Evolutionary conservation across 2,888 invertebrate species (phyloP).

Genomic region (Tetragonisca angustula): DNA sequence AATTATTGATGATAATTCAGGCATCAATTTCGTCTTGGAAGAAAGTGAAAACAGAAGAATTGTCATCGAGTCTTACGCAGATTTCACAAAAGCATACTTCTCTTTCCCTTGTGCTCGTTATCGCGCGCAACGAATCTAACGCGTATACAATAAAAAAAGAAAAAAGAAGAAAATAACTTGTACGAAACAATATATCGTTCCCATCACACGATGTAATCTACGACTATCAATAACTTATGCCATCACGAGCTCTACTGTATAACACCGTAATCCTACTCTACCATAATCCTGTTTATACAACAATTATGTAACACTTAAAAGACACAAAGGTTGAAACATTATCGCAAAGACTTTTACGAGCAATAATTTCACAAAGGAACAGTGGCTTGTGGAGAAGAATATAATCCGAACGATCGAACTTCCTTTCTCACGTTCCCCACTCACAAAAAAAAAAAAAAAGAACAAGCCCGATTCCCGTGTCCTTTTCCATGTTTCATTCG

Average conservation of each 20-base stretch:
- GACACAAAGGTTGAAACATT: neutral
- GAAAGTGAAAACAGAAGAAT: neutral
- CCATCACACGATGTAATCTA: constrained; percentile 18
- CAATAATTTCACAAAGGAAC: constrained; percentile 12
- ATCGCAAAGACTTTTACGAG: constrained; percentile 26
- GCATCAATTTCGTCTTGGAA: neutral
- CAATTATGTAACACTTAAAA: constrained; percentile 15
- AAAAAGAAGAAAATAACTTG: no score
- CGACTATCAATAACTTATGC: constrained; percentile 17
- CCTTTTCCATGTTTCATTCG: constrained; percentile 53
- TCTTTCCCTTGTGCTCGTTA: constrained; percentile 6
- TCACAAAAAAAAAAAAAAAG: no score
- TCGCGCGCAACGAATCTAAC: neutral
- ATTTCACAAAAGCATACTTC: neutral
- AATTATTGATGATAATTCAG: neutral
- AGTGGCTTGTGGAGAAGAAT: constrained; percentile 17
- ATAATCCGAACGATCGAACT: constrained; percentile 42
- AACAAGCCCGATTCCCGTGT: constrained; percentile 36
- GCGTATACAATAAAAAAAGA: neutral
- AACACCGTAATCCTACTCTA: neutral
- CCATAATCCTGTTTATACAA: neutral
- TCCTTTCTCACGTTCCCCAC: constrained; percentile 49
- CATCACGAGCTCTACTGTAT: neutral
- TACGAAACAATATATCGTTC: constrained; percentile 31
- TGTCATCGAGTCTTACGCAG: neutral